Evolutionary conservation across 2,113 vertebrate species (phyloP), one percentile per base, ranked within the genome.

Genomic region (Tyto alba): DNA sequence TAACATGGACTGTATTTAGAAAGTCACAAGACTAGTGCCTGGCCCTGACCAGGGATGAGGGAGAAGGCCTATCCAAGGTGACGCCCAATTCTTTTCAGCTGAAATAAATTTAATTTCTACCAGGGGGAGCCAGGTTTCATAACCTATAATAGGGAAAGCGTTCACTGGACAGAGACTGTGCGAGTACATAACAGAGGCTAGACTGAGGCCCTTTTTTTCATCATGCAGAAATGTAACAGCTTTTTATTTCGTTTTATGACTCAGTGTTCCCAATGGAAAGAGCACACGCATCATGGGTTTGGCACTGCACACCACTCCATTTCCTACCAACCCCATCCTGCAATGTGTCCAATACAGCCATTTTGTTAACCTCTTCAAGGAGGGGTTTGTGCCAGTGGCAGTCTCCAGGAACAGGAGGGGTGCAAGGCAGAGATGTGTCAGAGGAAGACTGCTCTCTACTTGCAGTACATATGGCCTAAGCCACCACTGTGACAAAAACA

Each of bases 201-300:
- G 82, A 73, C 88, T 76, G 53, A 34, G 53, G 36, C 84, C 45
- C 29, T 82, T 74, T 89, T 71, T 55, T 89, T 55, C 32, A 72
- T 78, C 78, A 56, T 3, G 30, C 45, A 75, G 91, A 89, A 77
- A 76, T 68, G 55, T 72, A 90, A 57, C 85, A 63, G 85, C 68
- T 88, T 81, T 93, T 79, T 48, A 78, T 26, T 81, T 69, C 7
- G 0, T 57, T 50, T 92, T 10, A 30, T 95, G 95, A 97, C 92
- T 97, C 97, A 96, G 75, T 91, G 80, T 25, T 97, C 97, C 94
- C 96, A 73, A 36, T 68, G 87, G 94, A 92, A 90, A 93, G 48
- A 90, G 95, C 71, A 59, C 50, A 91, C 91, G 21, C 94, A 72
- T 57, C 82, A 60, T 56, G 64, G 91, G 60, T 85, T 85, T 97